Evolutionary conservation across 2,888 invertebrate genomes (phyloP), one percentile per base, ranked within the genome.

Genomic region (Rhamphomyia laevipes): DNA sequence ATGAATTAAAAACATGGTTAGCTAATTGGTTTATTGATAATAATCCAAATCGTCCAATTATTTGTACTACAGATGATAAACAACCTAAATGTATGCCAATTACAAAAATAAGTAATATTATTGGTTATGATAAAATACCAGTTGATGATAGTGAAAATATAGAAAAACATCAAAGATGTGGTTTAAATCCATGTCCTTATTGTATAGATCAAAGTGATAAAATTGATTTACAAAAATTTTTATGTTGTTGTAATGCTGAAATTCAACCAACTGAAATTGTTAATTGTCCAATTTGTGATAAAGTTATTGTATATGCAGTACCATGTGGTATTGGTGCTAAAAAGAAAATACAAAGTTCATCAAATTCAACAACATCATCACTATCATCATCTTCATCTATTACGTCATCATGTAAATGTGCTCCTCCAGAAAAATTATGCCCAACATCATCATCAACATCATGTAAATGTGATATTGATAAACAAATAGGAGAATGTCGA

Each of bases 261-360:
- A 7, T 48, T 16, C 23, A 44, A 10, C 48, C 43, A 12, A 44
- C 43, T 15, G 48, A 48, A 37, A 27, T 44, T 15, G 43, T 43
- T 9, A 41, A 38, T 40, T 49, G 49, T 41, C 49, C 49, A 15
- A 13, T 49, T 31, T 49, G 49, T 31, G 37, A 49, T 45, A 49
- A 49, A 18, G 45, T 31, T n/a, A 49, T 49, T 31, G 7, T 45
- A 4, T 27, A 11, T 38, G 11, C 41, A 13, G 11, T 2, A 18
- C 15, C 16, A 15, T 6, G 9, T n/a, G 10, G n/a, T 21, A 5
- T n/a, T 13, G 17, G 35, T 38, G 27, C 9, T 43, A 13, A 45
- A 15, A 37, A 35, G 23, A 35, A 37, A 18, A 45, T 23, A n/a
- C 21, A 37, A 23, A 10, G 13, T 12, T 13, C 13, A 4, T 45